Evolutionary conservation across 2,797 vertebrate genomes (phyloP).

Genomic region (Rousettus madagascariensis): DNA sequence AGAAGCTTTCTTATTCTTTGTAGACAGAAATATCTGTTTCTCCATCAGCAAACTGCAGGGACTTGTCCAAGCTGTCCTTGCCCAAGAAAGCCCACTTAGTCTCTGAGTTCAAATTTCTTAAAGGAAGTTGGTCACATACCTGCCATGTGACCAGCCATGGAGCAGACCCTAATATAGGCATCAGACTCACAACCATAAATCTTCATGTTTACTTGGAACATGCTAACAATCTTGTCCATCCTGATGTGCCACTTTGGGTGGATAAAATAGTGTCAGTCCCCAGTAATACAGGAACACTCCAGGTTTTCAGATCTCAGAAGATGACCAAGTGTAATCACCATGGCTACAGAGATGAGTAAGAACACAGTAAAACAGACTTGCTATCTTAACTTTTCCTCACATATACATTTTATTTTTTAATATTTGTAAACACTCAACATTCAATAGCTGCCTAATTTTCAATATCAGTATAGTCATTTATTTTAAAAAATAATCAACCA

Average conservation of each 20-base stretch:
- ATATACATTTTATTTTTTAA: background rate
- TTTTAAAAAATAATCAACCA: background rate
- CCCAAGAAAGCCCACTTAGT: background rate
- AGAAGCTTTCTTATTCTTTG: background rate
- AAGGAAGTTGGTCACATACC: background rate
- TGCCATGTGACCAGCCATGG: background rate
- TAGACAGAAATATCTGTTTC: accelerated
- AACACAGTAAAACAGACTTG: background rate
- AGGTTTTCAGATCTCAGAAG: background rate
- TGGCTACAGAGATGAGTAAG: background rate
- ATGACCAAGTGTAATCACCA: background rate
- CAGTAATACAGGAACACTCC: background rate
- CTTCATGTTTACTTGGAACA: background rate
- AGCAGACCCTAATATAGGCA: accelerated
- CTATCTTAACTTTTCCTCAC: background rate
- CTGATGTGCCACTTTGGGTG: background rate
- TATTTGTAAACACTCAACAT: background rate
- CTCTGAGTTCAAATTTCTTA: background rate
- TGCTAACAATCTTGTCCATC: background rate
- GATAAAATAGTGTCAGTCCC: background rate
- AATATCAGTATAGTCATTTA: background rate
- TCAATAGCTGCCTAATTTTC: background rate
- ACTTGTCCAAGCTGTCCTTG: background rate
- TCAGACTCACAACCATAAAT: background rate
- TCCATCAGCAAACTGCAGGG: background rate